Base-by-base conservation (phyloP, 2,797 vertebrate genomes). In the Poliocrania exsul region DNA sequence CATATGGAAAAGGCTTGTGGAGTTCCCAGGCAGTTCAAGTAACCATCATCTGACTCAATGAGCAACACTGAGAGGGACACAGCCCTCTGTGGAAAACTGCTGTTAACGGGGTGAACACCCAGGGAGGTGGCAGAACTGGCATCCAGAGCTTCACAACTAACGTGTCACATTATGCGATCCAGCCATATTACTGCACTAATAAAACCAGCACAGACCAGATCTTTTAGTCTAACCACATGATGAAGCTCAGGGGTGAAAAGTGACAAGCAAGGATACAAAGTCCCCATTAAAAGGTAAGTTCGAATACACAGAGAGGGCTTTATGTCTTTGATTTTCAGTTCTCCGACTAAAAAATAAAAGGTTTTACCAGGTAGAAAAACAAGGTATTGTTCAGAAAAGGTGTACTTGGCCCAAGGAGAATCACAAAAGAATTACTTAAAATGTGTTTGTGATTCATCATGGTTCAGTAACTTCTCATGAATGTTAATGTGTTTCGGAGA, bases 41-140 rank as follows among this genome's bases (percentile, higher is more conserved):
- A 90, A 75, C 83, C 72, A 79, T 75, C 90, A 95, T 85, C 83
- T 94, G 92, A 96, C 75, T 58, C 72, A 93, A 6, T 77, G 74
- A 95, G 83, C 92, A 95, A 89, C 31, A 56, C 67, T 9, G 65
- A 54, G 73, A 82, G 0, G 1, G 92, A 80, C 50, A 78, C 47
- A 72, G 81, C 47, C 57, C 19, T n/a, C 31, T 1, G 2, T 33
- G 79, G 73, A 94, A 91, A 86, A 33, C 7, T 1, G 64, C 58
- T 88, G 58, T 29, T 60, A 64, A 37, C 60, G 4, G 85, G 50
- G 69, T 85, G 44, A 81, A 92, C 64, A 89, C 50, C 57, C 78
- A 51, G 31, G 44, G 54, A 95, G 23, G 67, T 31, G 81, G 77
- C 53, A 93, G 71, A 92, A 61, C 28, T 81, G 77, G 72, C 47